Percentiles rank a stretch among this genome's conserved stretches.
Conservation (phyloP, 2,797 vertebrate genomes). For the Balearica regulorum region DNA sequence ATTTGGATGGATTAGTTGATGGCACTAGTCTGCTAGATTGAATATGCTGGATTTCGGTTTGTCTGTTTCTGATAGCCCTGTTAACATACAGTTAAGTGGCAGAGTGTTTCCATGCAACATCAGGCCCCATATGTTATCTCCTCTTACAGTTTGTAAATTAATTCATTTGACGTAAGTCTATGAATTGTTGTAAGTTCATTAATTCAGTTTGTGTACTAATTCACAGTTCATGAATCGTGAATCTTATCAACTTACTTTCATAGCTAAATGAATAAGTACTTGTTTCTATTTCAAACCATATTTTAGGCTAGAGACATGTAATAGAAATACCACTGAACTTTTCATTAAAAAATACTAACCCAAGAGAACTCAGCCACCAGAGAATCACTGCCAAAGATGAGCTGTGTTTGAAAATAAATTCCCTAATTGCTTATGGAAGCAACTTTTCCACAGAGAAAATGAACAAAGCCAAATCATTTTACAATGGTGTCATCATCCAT, state of each 20-base stretch:
- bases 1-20: not conserved
- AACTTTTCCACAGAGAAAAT: not conserved
- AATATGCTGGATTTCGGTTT: not conserved
- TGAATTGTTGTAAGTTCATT: not conserved
- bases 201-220: slow-evolving; percentile 10
- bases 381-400: not conserved
- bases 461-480: not conserved
- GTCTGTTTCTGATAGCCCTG: not conserved
- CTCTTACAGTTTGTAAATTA: not conserved
- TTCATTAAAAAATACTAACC: not conserved
- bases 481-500: not conserved
- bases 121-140: not conserved
- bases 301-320: not conserved
- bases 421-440: not conserved
- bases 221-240: not conserved
- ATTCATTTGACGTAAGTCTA: not conserved
- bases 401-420: not conserved
- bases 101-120: not conserved
- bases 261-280: not conserved
- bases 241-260: slow-evolving; percentile 21
- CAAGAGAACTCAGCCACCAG: not conserved
- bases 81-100: slow-evolving; percentile 2
- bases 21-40: not conserved
- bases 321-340: not conserved
- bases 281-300: slow-evolving; percentile 12